Conservation (phyloP, 1,140 invertebrate species). For the Drosophila orena region DNA sequence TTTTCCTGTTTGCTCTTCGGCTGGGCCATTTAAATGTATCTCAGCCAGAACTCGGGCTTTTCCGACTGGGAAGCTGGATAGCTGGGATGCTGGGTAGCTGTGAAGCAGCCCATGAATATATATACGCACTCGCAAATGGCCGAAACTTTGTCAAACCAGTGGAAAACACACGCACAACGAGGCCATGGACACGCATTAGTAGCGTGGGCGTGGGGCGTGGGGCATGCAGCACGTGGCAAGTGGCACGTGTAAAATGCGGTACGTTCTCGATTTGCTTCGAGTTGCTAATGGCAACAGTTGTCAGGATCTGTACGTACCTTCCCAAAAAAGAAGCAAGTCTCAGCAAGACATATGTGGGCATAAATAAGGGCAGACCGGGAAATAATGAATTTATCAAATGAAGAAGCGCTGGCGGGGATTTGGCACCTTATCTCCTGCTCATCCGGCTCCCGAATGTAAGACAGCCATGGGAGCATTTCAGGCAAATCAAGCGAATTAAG, state of each 20-base stretch:
- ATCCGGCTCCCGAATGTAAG: constrained; percentile 20
- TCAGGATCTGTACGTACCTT: constrained; percentile 43
- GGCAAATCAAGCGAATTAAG: constrained; percentile 73
- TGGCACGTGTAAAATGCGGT: constrained; percentile 42
- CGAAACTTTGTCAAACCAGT: constrained; percentile 65
- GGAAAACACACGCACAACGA: constrained; percentile 61
- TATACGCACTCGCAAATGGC: constrained; percentile 54
- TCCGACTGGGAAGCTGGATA: not conserved
- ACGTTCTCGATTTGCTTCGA: constrained; percentile 43
- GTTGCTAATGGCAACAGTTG: constrained; percentile 83
- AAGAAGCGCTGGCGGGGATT: constrained; percentile 29
- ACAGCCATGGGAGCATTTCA: constrained; percentile 36
- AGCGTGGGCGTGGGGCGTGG: constrained; percentile 35
- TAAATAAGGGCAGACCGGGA: constrained; percentile 53
- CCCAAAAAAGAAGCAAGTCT: constrained; percentile 9
- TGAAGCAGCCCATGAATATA: constrained; percentile 37
- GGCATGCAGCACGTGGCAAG: constrained; percentile 55
- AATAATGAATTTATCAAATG: constrained; percentile 42
- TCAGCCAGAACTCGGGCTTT: constrained; percentile 28
- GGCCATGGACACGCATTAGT: constrained; percentile 77
- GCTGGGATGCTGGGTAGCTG: too few relatives aligned
- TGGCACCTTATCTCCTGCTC: constrained; percentile 20
- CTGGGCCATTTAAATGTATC: constrained; percentile 53
- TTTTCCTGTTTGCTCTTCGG: constrained; percentile 39
- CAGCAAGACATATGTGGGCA: constrained; percentile 42